Evolutionary conservation across 2,797 vertebrate species (phyloP), one percentile per base, ranked within the genome.

Genomic region (Parauchenoglanis punctatus): DNA sequence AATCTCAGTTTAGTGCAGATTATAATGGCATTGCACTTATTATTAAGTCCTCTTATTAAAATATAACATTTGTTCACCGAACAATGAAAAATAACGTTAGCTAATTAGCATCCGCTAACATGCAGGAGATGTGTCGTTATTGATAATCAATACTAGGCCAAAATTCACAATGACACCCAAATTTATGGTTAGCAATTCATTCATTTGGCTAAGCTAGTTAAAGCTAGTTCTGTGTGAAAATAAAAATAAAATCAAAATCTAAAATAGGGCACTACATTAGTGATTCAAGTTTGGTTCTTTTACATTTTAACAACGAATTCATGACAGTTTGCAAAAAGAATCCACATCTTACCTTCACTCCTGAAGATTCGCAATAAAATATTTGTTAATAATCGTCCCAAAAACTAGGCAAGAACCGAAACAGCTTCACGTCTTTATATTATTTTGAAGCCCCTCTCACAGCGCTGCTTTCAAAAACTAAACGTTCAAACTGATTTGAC

Each of bases 401-500:
- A 77, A 56, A 56, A 3, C 25, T 28, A 4, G 17, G 52, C 35
- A 40, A 23, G 35, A 44, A 73, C 40, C 72, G 13, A 46, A 75
- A 1, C 1, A 7, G 3, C 2, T 0, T 49, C 2, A 35, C 61
- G 12, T 72, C 20, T 20, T 5, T 67, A 59, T n/a, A 11, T 44
- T 72, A 46, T 75, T 12, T 15, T 56, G 23, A 35, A 59, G 73
- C 2, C n/a, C 4, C 0, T 52, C 12, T 31, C 46, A 3, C 25
- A 2, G 35, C 11, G 73, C 49, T 7, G 75, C 82, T 59, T 84
- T 78, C 59, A 76, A 84, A 84, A 54, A n/a, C 40, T 18, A 35
- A 31, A 58, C 83, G 31, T 85, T 87, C 58, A 25, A 58, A 68
- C 25, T 5, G 6, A 83, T 95, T 95, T 92, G 90, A 95, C 28